Evolutionary conservation across 2,888 invertebrate species (phyloP).

Genomic region (Euzetes globulus): DNA sequence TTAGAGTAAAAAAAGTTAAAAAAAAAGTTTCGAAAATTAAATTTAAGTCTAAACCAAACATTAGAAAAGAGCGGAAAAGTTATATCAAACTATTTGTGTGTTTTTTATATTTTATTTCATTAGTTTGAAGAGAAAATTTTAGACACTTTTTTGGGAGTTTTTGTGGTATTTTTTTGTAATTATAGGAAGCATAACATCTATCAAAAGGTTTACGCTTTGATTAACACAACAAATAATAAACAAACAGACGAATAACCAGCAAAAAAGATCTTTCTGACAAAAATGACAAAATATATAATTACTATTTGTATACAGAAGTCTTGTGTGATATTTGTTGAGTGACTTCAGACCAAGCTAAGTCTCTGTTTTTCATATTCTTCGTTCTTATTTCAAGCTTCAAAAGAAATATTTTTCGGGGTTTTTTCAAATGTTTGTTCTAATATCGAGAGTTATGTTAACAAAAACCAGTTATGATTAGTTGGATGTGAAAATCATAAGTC

Average conservation of each 20-base stretch:
- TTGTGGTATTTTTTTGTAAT: background rate
- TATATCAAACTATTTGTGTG: background rate
- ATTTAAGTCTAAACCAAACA: background rate
- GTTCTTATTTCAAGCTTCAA: background rate
- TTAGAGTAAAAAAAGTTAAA: no score
- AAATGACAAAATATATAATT: background rate
- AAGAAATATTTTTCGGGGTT: background rate
- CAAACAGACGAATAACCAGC: background rate
- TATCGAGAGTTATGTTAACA: background rate
- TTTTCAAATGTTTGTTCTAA: background rate
- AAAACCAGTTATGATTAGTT: background rate
- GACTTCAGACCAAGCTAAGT: background rate
- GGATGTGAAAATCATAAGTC: no score
- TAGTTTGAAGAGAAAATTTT: background rate
- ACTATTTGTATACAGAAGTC: background rate
- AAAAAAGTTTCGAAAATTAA: background rate
- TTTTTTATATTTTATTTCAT: background rate
- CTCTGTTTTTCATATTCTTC: background rate
- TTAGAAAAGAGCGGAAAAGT: background rate
- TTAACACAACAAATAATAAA: constrained; percentile 5
- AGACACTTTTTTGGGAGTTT: no score
- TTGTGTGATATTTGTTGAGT: background rate
- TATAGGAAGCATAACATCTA: constrained; percentile 10
- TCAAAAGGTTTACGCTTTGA: background rate
- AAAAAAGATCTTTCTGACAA: background rate